Evolutionary conservation across 2,888 invertebrate genomes (phyloP).

Genomic region (Drosophila austrosaltans): DNA sequence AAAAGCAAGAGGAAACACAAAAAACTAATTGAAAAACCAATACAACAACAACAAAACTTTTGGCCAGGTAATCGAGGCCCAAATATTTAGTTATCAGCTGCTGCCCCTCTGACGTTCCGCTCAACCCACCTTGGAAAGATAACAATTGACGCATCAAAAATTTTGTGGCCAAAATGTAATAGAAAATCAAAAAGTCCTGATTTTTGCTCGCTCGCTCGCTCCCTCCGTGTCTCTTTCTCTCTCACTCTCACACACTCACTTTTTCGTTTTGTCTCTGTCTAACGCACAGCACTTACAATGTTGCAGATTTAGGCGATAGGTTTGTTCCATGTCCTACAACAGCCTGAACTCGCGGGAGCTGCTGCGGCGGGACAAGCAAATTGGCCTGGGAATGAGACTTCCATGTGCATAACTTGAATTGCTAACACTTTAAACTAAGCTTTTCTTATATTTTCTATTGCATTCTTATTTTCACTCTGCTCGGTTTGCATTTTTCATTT

Average conservation of each 20-base stretch:
- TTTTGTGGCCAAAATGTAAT: background rate
- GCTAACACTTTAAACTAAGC: conserved; percentile 14
- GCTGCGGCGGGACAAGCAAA: conserved; percentile 24
- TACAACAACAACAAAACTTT: conserved; percentile 43
- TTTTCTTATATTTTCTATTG: conserved; percentile 10
- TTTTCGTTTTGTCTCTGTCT: background rate
- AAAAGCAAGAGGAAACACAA: conserved; percentile 28
- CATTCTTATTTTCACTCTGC: conserved; percentile 16
- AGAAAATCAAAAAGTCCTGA: conserved; percentile 2
- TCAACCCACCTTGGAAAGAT: conserved; percentile 16
- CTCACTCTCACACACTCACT: background rate
- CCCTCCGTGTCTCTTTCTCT: background rate
- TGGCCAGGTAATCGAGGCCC: conserved; percentile 44
- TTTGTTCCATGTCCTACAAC: conserved; percentile 62
- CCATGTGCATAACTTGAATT: conserved; percentile 36
- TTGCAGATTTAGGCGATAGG: conserved; percentile 79
- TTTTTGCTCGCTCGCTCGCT: background rate
- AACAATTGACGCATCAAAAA: conserved; percentile 27
- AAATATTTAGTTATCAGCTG: conserved; percentile 52
- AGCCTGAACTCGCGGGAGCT: conserved; percentile 18
- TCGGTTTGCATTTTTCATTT: conserved; percentile 37
- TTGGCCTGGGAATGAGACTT: conserved; percentile 29
- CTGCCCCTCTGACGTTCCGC: conserved; percentile 5
- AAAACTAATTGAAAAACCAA: conserved; percentile 74
- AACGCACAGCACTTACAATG: conserved; percentile 70